Evolutionary conservation across 2,113 vertebrate species (phyloP).

Genomic region (Nannospalax galili): DNA sequence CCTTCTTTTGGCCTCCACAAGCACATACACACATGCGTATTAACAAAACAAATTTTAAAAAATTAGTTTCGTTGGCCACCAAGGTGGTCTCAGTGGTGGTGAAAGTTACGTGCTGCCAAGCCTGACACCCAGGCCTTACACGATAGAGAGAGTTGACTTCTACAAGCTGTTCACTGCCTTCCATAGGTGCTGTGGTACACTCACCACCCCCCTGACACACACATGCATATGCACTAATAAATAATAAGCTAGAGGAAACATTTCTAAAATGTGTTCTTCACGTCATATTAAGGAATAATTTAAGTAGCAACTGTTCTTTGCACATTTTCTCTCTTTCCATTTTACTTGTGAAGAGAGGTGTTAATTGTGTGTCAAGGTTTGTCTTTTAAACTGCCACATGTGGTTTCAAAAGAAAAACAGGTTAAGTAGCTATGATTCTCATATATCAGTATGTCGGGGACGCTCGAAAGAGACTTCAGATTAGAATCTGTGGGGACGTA

Average conservation of each 20-base stretch:
- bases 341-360: conserved; percentile 29
- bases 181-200: not conserved
- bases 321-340: not conserved
- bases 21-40: not conserved
- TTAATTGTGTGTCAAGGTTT: not conserved
- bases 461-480: not conserved
- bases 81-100: no score
- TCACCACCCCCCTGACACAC: not conserved
- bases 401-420: not conserved
- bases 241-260: not conserved
- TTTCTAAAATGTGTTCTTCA: not conserved
- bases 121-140: no score
- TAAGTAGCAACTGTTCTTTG: not conserved
- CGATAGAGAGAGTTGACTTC: not conserved
- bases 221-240: rapidly evolving
- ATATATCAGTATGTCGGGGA: not conserved
- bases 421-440: not conserved
- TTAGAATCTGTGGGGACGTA: not conserved
- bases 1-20: not conserved
- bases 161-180: not conserved
- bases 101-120: no score
- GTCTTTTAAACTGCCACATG: not conserved
- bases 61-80: no score
- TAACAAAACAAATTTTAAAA: no score
- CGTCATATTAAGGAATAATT: not conserved